phyloP scores from a whole-genome alignment of 2,797 vertebrate species.

The Rachycentron canadum region DNA sequence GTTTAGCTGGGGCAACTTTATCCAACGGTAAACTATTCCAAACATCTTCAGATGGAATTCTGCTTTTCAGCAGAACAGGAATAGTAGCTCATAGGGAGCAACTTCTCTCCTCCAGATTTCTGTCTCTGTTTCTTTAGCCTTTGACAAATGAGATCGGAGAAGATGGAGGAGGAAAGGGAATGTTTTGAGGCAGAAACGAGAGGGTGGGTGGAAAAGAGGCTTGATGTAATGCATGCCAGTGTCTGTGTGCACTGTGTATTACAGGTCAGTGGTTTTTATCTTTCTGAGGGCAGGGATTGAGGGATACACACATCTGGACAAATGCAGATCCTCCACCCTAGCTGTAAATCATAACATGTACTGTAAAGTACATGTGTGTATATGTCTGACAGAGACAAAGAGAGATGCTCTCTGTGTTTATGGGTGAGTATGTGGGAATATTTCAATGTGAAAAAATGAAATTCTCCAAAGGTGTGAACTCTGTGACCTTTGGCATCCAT shows the following conservation, averaged over 20 bases:
- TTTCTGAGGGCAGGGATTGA: slow-evolving; percentile 78
- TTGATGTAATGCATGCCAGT: slow-evolving; percentile 84
- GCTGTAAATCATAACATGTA: slow-evolving; percentile 78
- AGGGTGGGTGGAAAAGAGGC: slow-evolving; percentile 69
- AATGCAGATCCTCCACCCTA: slow-evolving; percentile 75
- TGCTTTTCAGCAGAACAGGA: slow-evolving; percentile 59
- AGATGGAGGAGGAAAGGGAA: slow-evolving; percentile 78
- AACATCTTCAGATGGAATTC: slow-evolving; percentile 80
- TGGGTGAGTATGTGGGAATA: slow-evolving; percentile 38
- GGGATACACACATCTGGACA: slow-evolving; percentile 85
- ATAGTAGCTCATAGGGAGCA: slow-evolving; percentile 50
- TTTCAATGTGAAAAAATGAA: slow-evolving; percentile 41
- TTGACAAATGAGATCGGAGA: slow-evolving; percentile 82
- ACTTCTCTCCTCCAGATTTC: slow-evolving; percentile 72
- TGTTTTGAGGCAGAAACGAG: slow-evolving; percentile 72
- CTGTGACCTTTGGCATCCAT: slow-evolving; percentile 10
- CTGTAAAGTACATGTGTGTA: slow-evolving; percentile 62
- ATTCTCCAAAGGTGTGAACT: slow-evolving; percentile 30
- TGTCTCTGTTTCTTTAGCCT: slow-evolving; percentile 82
- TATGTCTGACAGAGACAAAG: slow-evolving; percentile 58
- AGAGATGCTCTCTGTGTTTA: slow-evolving; percentile 58
- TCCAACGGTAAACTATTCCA: slow-evolving; percentile 75
- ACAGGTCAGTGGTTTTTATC: slow-evolving; percentile 85
- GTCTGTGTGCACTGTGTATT: slow-evolving; percentile 70
- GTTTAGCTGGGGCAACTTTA: slow-evolving; percentile 44